These are phyloP conservation scores for Liodrosophila aerea DNA, from an alignment of 2,888 invertebrate genomes.

Conservation along the genomic window DNA sequence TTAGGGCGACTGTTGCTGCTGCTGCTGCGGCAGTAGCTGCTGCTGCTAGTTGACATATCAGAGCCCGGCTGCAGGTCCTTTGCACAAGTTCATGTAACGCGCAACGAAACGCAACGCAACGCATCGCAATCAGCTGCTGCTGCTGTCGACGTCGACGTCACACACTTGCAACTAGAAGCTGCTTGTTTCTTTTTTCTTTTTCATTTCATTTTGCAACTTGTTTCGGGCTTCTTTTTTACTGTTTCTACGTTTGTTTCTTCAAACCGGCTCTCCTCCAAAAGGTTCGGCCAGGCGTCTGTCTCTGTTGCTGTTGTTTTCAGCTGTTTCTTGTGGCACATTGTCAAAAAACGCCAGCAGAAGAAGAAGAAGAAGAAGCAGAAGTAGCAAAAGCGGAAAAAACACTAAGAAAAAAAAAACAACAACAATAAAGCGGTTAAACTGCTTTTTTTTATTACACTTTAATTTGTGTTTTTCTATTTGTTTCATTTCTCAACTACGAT, in stretches of 20 bases:
- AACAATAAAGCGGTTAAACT: conserved; percentile 61
- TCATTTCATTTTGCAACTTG: conserved; percentile 49
- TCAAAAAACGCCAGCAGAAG: conserved; percentile 24
- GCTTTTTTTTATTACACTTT: conserved; percentile 69
- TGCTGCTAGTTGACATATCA: conserved; percentile 43
- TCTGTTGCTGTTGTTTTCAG: conserved; percentile 64
- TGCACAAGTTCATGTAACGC: conserved; percentile 65
- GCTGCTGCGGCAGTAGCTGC: conserved; percentile 4
- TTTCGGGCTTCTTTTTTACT: conserved; percentile 43
- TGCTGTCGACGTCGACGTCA: conserved; percentile 17
- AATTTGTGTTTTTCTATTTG: conserved; percentile 69
- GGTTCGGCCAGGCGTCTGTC: conserved; percentile 48
- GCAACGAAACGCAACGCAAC: conserved; percentile 23
- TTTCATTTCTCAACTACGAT: conserved; percentile 54
- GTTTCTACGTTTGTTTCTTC: conserved; percentile 43
- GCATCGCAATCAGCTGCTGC: conserved; percentile 63
- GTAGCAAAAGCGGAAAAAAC: conserved; percentile 5
- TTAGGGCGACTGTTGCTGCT: conserved; percentile 12
- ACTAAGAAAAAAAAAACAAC: conserved; percentile 16
- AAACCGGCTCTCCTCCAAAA: conserved; percentile 71
- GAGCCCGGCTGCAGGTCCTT: conserved; percentile 74
- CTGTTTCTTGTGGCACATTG: conserved; percentile 57
- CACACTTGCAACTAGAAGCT: conserved; percentile 48
- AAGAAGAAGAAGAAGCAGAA: conserved; percentile 19
- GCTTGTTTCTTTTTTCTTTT: conserved; percentile 14